phyloP scores from a whole-genome alignment of 2,888 invertebrate genomes.

The Aleiodes alternator region DNA sequence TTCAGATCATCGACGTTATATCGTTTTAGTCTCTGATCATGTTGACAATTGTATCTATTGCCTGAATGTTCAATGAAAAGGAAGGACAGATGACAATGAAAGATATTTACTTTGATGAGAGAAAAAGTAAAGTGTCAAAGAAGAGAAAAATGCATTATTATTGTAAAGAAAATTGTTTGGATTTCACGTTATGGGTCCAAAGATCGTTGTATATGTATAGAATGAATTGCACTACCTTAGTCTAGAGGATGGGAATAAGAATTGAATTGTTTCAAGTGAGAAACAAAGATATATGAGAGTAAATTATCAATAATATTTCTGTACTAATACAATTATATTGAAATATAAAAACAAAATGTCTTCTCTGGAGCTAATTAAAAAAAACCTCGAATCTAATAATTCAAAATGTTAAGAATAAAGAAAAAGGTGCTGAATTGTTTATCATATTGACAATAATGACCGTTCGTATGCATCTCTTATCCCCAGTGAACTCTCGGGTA shows the following conservation, averaged over 20 bases:
- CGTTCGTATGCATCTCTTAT: slow-evolving; percentile 64
- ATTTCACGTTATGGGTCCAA: slow-evolving; percentile 73
- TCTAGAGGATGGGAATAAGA: background rate
- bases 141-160: slow-evolving; percentile 20
- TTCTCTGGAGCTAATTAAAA: background rate
- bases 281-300: slow-evolving; percentile 45
- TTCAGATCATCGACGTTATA: background rate
- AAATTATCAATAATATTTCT: slow-evolving; percentile 64
- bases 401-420: slow-evolving; percentile 46
- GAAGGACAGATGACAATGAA: background rate
- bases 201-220: slow-evolving; percentile 65
- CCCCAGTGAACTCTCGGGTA: slow-evolving; percentile 60
- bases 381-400: slow-evolving; percentile 28
- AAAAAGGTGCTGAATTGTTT: slow-evolving; percentile 67
- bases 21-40: background rate
- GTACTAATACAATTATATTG: slow-evolving; percentile 46
- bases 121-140: background rate
- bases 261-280: slow-evolving; percentile 41
- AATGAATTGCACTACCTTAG: slow-evolving; percentile 45
- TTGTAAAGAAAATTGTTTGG: slow-evolving; percentile 52
- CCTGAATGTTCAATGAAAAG: slow-evolving; percentile 9
- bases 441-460: slow-evolving; percentile 73
- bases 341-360: slow-evolving; percentile 8
- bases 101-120: background rate
- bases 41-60: slow-evolving; percentile 3